Evolutionary conservation across 2,888 invertebrate species (phyloP).

Genomic region (Zele albiditarsus): DNA sequence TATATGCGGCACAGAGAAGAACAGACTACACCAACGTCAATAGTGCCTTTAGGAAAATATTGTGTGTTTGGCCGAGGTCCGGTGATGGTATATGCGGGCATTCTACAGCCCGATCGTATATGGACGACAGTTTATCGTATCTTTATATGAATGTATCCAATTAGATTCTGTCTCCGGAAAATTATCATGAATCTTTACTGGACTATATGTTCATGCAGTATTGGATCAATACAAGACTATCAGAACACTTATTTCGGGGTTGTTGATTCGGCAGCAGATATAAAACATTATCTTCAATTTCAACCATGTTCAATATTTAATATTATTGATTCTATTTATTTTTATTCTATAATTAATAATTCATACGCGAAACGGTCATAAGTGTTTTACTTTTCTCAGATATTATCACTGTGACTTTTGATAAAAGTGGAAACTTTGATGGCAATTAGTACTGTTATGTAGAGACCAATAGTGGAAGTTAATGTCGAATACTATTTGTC

Average conservation of each 20-base stretch:
- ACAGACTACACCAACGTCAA: conserved; percentile 17
- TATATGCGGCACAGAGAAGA: conserved; percentile 21
- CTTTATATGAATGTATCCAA: conserved; percentile 59
- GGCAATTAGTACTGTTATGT: no score
- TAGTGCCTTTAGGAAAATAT: conserved; percentile 52
- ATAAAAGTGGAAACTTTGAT: no score
- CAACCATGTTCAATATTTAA: no score
- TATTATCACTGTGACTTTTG: no score
- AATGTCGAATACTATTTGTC: conserved; percentile 68
- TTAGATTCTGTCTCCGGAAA: conserved; percentile 69
- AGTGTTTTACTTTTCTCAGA: no score
- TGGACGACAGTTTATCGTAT: conserved; percentile 72
- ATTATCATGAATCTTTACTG: conserved; percentile 51
- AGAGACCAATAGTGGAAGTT: conserved; percentile 52
- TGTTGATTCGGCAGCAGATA: no score
- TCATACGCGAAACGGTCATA: no score
- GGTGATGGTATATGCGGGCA: conserved; percentile 39
- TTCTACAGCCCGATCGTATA: conserved; percentile 59
- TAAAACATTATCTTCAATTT: no score
- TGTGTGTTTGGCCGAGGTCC: conserved; percentile 38
- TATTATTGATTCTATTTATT: no score
- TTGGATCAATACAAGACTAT: conserved; percentile 31
- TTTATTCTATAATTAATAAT: no score
- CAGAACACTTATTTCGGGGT: no score
- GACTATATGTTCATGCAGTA: conserved; percentile 17